Conservation (phyloP, 2,888 invertebrate genomes). For the Apotomis betuletana region DNA sequence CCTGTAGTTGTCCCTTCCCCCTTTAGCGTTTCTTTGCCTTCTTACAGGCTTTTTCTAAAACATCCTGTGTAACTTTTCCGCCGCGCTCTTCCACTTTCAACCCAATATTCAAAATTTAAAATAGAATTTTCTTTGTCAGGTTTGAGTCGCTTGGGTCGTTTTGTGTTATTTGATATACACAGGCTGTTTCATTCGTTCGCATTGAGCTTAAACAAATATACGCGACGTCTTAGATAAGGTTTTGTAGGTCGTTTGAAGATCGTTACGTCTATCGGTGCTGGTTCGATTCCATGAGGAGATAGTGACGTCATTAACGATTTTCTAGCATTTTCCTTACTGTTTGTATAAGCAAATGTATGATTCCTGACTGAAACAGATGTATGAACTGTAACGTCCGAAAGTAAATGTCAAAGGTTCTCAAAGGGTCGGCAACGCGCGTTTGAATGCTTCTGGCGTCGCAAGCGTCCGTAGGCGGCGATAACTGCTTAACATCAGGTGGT, state of each 20-base stretch:
- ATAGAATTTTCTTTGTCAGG: conserved; percentile 42
- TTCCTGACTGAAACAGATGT: no score
- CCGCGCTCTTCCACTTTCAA: conserved; percentile 43
- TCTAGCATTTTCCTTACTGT: conserved; percentile 7
- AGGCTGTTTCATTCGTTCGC: conserved; percentile 79
- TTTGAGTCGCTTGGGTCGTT: conserved; percentile 50
- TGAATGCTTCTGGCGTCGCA: no score
- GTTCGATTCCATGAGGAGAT: conserved; percentile 39
- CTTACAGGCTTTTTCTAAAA: conserved; percentile 80
- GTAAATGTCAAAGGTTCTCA: no score
- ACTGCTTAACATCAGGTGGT: no score
- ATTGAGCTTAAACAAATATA: conserved; percentile 83
- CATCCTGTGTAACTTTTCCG: conserved; percentile 58
- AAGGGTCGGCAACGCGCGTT: no score
- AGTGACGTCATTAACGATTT: conserved; percentile 15
- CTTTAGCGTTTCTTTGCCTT: conserved; percentile 82
- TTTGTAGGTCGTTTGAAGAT: conserved; percentile 74
- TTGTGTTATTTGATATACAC: conserved; percentile 58
- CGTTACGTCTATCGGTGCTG: conserved; percentile 41
- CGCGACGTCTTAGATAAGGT: conserved; percentile 74
- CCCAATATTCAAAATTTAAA: not conserved
- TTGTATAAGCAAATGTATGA: no score
- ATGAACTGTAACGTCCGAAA: no score
- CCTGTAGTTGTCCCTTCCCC: conserved; percentile 71
- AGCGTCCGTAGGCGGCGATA: no score